Percentiles rank a stretch among this genome's conserved stretches.
phyloP scores from a whole-genome alignment of 1,140 invertebrate species.

The Magallana gigas region DNA sequence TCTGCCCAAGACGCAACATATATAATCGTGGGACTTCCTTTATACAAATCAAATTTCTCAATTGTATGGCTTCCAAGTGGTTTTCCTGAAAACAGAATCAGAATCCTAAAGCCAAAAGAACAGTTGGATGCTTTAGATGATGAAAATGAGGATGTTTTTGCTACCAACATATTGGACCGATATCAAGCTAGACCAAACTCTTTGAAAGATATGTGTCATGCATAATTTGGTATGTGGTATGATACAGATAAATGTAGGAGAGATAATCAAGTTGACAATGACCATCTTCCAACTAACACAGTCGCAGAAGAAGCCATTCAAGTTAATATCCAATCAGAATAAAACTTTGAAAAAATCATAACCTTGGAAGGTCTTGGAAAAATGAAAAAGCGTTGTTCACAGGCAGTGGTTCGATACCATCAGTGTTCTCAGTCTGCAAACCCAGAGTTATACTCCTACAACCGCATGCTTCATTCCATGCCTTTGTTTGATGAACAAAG shows the following conservation, averaged over 20 bases:
- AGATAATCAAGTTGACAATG: slow-evolving; percentile 25
- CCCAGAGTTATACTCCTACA: slow-evolving; percentile 50
- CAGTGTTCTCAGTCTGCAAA: slow-evolving; percentile 40
- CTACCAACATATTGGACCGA: slow-evolving; percentile 43
- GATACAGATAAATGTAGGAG: neutral
- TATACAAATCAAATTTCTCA: slow-evolving; percentile 48
- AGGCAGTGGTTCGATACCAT: too few relatives aligned
- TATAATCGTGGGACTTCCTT: slow-evolving; percentile 39
- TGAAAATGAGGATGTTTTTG: slow-evolving; percentile 25
- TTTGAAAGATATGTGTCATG: slow-evolving; percentile 48
- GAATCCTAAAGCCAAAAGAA: slow-evolving; percentile 47
- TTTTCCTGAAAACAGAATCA: slow-evolving; percentile 52
- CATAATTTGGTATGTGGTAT: slow-evolving; percentile 53
- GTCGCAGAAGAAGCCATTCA: slow-evolving; percentile 2
- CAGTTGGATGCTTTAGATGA: slow-evolving; percentile 44
- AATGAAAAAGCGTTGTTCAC: too few relatives aligned
- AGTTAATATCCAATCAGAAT: neutral
- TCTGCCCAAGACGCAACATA: slow-evolving; percentile 53
- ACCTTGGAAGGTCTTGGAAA: neutral
- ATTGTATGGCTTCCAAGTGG: slow-evolving; percentile 50
- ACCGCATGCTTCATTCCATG: slow-evolving; percentile 51
- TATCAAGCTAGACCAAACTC: slow-evolving; percentile 47
- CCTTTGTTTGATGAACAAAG: slow-evolving; percentile 45
- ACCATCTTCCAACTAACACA: slow-evolving; percentile 19
- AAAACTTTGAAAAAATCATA: neutral